Conservation (phyloP, 2,888 invertebrate species). For the Sminthurinus aureus region DNA sequence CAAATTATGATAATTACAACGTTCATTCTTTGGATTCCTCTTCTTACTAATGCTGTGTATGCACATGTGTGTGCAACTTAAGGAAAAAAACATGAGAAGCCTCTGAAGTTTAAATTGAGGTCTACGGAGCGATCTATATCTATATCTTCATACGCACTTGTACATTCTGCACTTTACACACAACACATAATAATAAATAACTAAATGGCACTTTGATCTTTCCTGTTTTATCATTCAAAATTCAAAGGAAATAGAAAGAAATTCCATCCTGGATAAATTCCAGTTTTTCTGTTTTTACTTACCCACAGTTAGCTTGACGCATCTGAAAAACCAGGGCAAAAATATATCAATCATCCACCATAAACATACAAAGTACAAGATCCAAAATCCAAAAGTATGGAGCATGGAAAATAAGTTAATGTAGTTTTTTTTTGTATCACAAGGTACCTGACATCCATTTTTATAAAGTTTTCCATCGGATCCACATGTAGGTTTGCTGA, state of each 20-base stretch:
- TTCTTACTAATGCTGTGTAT: neutral
- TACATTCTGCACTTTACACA: no score
- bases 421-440: no score
- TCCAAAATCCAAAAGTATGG: no score
- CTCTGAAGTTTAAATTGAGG: neutral
- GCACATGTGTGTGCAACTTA: neutral
- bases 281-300: neutral
- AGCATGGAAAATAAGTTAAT: no score
- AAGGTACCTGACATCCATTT: constrained; percentile 75
- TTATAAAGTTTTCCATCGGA: constrained; percentile 89
- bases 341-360: no score
- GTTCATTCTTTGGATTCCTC: neutral
- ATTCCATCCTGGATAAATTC: no score
- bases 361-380: no score
- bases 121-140: neutral
- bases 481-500: constrained; percentile 86
- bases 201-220: no score
- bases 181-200: no score
- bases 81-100: neutral
- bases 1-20: neutral
- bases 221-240: no score
- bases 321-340: neutral
- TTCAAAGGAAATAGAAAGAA: no score
- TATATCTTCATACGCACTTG: neutral
- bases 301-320: neutral